Percentiles rank a stretch among this genome's conserved stretches.
Conservation (phyloP, 2,113 vertebrate species). For the Thermophis baileyi region DNA sequence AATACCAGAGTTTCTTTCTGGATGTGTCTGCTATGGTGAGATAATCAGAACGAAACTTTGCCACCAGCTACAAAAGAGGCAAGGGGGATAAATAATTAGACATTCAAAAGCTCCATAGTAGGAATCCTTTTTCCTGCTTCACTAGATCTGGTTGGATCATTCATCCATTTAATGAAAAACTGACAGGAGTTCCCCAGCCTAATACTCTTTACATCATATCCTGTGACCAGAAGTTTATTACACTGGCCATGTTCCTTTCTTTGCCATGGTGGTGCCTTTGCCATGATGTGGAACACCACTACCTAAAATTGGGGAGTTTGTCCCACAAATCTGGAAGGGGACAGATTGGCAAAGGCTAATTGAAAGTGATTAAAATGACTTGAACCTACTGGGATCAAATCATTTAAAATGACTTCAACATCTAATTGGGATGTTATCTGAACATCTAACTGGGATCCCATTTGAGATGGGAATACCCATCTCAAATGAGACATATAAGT, state of each 20-base stretch:
- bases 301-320: neutral
- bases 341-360: neutral
- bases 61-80: neutral
- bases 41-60: neutral
- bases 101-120: neutral
- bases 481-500: neutral
- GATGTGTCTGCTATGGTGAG: neutral
- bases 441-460: neutral
- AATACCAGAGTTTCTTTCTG: neutral
- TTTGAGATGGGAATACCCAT: neutral
- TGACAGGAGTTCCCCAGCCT: neutral
- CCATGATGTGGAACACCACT: neutral
- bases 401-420: neutral
- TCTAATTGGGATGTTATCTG: neutral
- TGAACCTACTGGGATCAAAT: too few species aligned
- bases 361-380: neutral
- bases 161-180: neutral
- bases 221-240: neutral
- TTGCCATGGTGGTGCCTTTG: neutral
- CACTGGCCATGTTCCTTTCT: neutral
- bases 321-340: neutral
- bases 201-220: neutral
- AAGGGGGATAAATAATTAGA: neutral
- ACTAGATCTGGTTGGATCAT: neutral
- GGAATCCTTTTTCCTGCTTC: neutral